Base-by-base conservation (phyloP, 2,113 vertebrate genomes). In the Oreochromis spilurus region DNA sequence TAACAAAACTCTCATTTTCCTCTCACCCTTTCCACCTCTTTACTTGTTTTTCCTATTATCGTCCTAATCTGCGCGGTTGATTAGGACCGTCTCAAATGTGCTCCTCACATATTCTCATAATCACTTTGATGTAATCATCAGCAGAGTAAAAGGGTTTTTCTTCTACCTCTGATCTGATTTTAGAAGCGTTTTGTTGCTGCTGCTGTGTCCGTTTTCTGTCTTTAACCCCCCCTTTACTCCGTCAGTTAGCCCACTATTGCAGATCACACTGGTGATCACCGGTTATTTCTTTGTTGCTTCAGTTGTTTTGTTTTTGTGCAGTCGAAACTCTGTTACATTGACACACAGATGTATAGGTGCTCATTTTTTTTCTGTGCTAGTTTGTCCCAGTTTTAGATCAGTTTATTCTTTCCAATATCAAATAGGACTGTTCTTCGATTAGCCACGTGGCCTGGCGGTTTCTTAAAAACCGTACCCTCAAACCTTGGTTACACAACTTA, bases 81-180 rank as follows among this genome's bases (percentile, higher is more conserved):
- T 82, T 21, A 65, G 34, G 60, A n/a, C 31, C 0, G 21, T 43
- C 79, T 67, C 17, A 4, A 81, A 67, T 50, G 43, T 60, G 8
- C 52, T 81, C 84, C 48, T 84, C 65, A 38, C 86, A 79, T 57
- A 79, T 31, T 7, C 16, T 50, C 16, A 52, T 9, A 65, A 84
- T 85, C 48, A 82, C 31, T 62, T 78, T 85, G 79, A 85, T 36
- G 52, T 55, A 80, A 83, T 86, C 14, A 62, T 36, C 43, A 58
- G 83, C 62, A 48, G 70, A 67, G 34, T 84, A 84, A 86, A 84
- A 65, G 17, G 0, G 60, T 87, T 89, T 82, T 48, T 79, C 80
- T 29, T 40, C 29, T 5, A 17, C 7, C 19, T 10, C 13, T 91
- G 77, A 90, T 93, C 38, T 88, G 81, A 87, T 89, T 91, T 53